Base-by-base conservation (phyloP, 2,797 vertebrate genomes). In the Decapterus maruadsi region DNA sequence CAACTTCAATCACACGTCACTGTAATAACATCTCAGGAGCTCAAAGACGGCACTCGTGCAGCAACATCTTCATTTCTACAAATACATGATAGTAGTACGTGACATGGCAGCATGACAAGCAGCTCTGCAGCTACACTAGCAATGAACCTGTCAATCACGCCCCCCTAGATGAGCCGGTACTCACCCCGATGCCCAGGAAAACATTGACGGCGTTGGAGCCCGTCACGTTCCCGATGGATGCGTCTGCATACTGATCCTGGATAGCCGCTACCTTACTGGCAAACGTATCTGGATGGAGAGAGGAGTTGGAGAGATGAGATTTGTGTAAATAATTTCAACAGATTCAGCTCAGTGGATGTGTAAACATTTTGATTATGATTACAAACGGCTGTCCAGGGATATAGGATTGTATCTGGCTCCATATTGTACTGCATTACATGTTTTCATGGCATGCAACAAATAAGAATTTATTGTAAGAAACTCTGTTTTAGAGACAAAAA, bases 121-220 rank as follows among this genome's bases (percentile, higher is more conserved):
- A 36, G 13, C 7, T 3, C 22, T 40, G 34, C 16, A 43, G 64
- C 42, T 48, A 16, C 4, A 69, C 2, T 3, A 40, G 40, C n/a
- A 42, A 46, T 38, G 17, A 65, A 61, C 75, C 17, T 55, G 14
- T 46, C 5, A 4, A 4, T 72, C 1, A 19, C 7, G 34, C 31
- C 72, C 45, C 45, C 48, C 46, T 59, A 45, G 68, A 69, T 17
- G 19, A 65, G 20, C 36, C 8, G 36, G 3, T 13, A 90, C 93
- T 92, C 64, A 94, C 97, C 36, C 98, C 98, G 0, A 99, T 99
- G 76, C 98, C 98, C 92, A 99, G 95, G 95, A 99, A 99, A 88
- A 99, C 98, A 40, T 99, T 99, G 88, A 99, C 98, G 0, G 98
- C 98, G 0, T 99, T 99, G 94, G 98, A 99, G 82, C 98, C 98